Evolutionary conservation across 2,888 invertebrate genomes (phyloP).

Genomic region (Metacarcinus magister): DNA sequence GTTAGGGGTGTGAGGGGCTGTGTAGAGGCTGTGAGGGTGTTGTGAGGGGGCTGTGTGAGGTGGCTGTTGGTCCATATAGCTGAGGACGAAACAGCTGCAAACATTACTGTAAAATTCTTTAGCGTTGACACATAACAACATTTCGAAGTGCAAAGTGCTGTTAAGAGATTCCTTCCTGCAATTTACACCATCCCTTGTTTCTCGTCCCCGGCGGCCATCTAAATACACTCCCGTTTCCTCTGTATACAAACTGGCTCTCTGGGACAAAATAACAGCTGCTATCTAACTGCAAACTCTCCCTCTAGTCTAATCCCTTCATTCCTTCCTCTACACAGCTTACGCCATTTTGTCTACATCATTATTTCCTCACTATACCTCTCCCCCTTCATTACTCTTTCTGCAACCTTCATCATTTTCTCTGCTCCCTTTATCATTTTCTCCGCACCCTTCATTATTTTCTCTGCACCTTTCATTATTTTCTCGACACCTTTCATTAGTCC

Average conservation of each 20-base stretch:
- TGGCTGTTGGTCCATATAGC: too few relatives aligned
- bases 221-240: not conserved
- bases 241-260: too few relatives aligned
- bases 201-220: not conserved
- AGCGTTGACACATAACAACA: not conserved
- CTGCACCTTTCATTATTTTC: not conserved
- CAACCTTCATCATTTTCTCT: too few relatives aligned
- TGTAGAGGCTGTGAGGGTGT: not conserved
- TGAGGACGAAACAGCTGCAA: too few relatives aligned
- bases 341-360: too few relatives aligned
- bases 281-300: too few relatives aligned
- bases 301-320: too few relatives aligned
- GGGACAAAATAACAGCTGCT: too few relatives aligned
- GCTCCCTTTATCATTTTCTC: not conserved
- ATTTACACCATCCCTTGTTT: not conserved
- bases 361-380: too few relatives aligned
- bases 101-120: not conserved
- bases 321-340: too few relatives aligned
- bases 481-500: not conserved
- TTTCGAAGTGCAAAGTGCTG: not conserved
- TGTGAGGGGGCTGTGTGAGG: too few relatives aligned
- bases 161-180: not conserved
- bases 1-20: not conserved
- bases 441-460: not conserved
- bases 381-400: too few relatives aligned